Conservation (phyloP, 2,888 invertebrate species). For the Salpingus planirostris region DNA sequence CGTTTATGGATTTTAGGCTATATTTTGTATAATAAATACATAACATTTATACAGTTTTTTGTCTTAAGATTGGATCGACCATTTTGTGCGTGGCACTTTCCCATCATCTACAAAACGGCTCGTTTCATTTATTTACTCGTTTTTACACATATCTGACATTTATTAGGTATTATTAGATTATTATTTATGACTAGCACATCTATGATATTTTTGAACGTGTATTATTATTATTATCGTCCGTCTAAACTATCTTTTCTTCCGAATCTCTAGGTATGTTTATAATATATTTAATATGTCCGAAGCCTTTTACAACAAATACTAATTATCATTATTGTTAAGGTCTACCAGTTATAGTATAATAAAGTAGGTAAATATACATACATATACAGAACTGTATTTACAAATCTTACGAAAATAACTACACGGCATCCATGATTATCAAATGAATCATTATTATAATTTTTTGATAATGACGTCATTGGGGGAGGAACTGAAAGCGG, state of each 20-base stretch:
- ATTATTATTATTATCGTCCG: no score
- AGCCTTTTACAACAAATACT: constrained; percentile 26
- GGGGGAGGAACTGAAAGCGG: constrained; percentile 5
- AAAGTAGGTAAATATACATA: constrained; percentile 2
- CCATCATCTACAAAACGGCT: no score
- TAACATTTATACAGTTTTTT: constrained; percentile 41
- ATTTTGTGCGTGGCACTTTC: constrained; percentile 28
- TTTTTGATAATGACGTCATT: no score
- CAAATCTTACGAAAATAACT: constrained; percentile 14
- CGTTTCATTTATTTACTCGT: no score
- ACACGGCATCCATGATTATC: background rate
- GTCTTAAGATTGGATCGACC: constrained; percentile 23
- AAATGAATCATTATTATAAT: background rate
- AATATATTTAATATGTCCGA: constrained; percentile 10
- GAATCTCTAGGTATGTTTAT: constrained; percentile 17
- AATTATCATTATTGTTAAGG: constrained; percentile 2
- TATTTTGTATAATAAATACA: constrained; percentile 41
- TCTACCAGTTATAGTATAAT: background rate
- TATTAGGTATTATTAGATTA: background rate
- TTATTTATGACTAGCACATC: constrained; percentile 29
- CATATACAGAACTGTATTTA: constrained; percentile 27
- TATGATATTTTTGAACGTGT: constrained; percentile 28
- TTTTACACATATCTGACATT: background rate
- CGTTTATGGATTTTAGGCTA: constrained; percentile 29
- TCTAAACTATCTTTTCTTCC: constrained; percentile 2